phyloP scores from a whole-genome alignment of 2,888 invertebrate species.

The Glaucopsyche alexis region DNA sequence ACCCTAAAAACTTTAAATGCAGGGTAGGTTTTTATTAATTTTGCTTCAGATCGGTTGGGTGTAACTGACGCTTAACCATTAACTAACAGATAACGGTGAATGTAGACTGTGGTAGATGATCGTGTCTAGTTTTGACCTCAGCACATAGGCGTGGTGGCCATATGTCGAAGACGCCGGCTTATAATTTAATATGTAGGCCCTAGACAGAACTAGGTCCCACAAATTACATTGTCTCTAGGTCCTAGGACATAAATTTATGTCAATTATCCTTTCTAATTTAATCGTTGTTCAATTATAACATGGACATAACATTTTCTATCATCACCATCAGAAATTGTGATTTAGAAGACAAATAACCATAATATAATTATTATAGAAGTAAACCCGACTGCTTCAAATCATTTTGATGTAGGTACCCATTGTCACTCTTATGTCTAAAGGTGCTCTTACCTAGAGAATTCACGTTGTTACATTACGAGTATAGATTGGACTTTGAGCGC shows the following conservation, averaged over 20 bases:
- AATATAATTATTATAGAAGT: too few relatives aligned
- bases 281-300: conserved; percentile 9
- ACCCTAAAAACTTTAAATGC: too few relatives aligned
- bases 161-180: conserved; percentile 23
- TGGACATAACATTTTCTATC: background rate
- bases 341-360: background rate
- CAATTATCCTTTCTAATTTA: conserved; percentile 28
- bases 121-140: conserved; percentile 21
- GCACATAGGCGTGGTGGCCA: conserved; percentile 21
- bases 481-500: too few relatives aligned
- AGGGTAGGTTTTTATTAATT: too few relatives aligned
- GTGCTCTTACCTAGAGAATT: too few relatives aligned
- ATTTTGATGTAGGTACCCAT: too few relatives aligned
- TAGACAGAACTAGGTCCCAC: conserved; percentile 27
- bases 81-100: background rate
- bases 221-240: conserved; percentile 24
- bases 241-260: conserved; percentile 10
- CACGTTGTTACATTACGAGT: too few relatives aligned
- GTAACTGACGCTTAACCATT: background rate
- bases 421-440: too few relatives aligned
- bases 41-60: background rate
- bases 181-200: conserved; percentile 15
- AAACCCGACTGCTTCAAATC: too few relatives aligned
- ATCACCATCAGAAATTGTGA: background rate
- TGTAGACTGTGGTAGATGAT: background rate